Evolutionary conservation across 2,797 vertebrate genomes (phyloP), one percentile per base, ranked within the genome.

Genomic region (Nyctibius grandis): DNA sequence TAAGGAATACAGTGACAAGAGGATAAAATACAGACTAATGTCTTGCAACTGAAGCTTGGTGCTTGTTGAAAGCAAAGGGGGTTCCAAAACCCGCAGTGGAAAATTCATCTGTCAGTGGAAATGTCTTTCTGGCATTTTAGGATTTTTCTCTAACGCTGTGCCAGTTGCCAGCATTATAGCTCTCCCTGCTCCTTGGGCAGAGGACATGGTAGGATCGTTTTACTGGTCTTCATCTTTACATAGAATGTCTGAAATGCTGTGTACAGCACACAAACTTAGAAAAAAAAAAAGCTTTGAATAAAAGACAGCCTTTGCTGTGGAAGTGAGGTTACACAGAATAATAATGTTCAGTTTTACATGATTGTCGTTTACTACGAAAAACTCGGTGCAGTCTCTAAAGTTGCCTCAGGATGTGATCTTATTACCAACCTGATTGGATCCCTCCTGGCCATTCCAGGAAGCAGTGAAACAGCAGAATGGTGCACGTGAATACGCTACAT

Each of bases 401-500:
- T 6, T 68, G 38, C 25, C 33, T 36, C 34, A 61, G 70, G 77
- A 56, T 67, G 44, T 0, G 18, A 67, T 50, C 5, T 34, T 15
- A 11, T 22, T 50, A 2, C 5, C 28, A 9, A 44, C 38, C 47
- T 19, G 3, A 10, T n/a, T 0, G 63, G 31, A 54, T 44, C 54
- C 50, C 47, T 76, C 31, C 47, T 31, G 51, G 38, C 63, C 42
- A 21, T 6, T 15, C 51, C 63, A 56, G 70, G 26, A 34, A 57
- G 69, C 42, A 73, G 6, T 9, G 2, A 20, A 82, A 11, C 11
- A 59, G 40, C 28, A 26, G n/a, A 57, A 51, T 4, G 26, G 33
- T 38, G n/a, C 0, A 1, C 10, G 59, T 17, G 63, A 85, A 22
- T 8, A 28, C 3, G 29, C 15, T 45, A 12, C 65, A 19, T 0